Percentiles rank a stretch among this genome's conserved stretches.
These are phyloP conservation scores for Todiramphus chloris DNA, from an alignment of 2,113 vertebrate species.

Conservation along the genomic window DNA sequence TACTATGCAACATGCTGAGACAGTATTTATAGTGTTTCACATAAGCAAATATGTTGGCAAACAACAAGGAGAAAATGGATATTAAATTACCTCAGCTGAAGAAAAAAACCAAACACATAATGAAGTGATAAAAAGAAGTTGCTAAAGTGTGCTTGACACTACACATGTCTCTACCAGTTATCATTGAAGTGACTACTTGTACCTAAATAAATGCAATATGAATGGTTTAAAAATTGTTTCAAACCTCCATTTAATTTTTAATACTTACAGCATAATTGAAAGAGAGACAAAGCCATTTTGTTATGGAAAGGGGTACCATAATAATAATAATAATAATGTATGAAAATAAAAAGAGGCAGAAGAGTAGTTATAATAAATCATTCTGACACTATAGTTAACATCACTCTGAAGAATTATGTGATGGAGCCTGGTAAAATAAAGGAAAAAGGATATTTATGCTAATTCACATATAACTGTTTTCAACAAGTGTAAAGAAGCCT, in stretches of 20 bases:
- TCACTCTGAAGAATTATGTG: not conserved
- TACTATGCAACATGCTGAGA: constrained; percentile 4
- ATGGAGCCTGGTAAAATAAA: not conserved
- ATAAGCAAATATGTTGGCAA: constrained; percentile 9
- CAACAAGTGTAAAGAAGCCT: not conserved
- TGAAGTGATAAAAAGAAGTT: not conserved
- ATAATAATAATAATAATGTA: not conserved
- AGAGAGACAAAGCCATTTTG: not conserved
- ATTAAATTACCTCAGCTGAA: not conserved
- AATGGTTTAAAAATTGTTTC: not conserved
- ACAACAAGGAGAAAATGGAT: not conserved
- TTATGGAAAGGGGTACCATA: not conserved
- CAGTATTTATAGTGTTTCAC: not conserved
- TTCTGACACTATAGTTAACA: not conserved
- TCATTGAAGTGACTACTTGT: not conserved
- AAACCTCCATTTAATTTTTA: not conserved
- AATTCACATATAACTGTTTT: not conserved
- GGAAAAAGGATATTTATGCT: not conserved
- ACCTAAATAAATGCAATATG: not conserved
- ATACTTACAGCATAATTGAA: not conserved
- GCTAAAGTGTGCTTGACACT: not conserved
- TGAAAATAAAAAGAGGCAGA: not conserved
- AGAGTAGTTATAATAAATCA: not conserved
- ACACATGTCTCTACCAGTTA: not conserved
- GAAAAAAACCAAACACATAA: not conserved